phyloP scores from a whole-genome alignment of 53 echinoderm and acorn worm species.

The Crossaster papposus region DNA sequence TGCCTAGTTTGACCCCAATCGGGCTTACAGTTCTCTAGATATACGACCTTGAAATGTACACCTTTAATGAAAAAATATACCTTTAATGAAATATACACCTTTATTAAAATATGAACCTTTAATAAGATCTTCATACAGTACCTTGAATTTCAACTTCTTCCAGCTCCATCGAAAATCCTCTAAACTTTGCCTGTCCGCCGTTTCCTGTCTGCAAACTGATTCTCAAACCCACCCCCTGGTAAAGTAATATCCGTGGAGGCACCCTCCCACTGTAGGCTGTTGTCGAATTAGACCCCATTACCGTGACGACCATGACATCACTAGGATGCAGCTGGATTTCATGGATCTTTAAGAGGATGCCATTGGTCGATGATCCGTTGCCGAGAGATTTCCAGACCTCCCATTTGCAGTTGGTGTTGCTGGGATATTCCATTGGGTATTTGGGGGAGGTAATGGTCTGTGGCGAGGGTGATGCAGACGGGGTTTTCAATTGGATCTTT shows the following conservation, averaged over 20 bases:
- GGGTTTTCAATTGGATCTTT: background rate
- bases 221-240: background rate
- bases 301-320: background rate
- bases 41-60: too few species aligned
- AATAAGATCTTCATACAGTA: too few species aligned
- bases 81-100: too few species aligned
- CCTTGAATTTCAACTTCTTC: constrained; percentile 9
- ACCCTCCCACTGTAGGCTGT: constrained; percentile 30
- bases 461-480: constrained; percentile 25
- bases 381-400: constrained; percentile 14
- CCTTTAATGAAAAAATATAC: too few species aligned
- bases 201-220: constrained; percentile 27
- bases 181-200: background rate
- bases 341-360: background rate
- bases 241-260: constrained; percentile 23
- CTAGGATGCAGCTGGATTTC: constrained; percentile 27
- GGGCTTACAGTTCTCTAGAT: too few species aligned
- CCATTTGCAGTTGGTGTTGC: constrained; percentile 28
- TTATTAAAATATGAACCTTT: too few species aligned
- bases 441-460: constrained; percentile 24
- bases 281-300: background rate
- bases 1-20: too few species aligned
- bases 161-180: constrained; percentile 13
- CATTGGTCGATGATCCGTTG: constrained; percentile 20
- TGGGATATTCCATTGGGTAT: constrained; percentile 34